Evolutionary conservation across 1,140 invertebrate genomes (phyloP).

Genomic region (Drosophila setifemur): DNA sequence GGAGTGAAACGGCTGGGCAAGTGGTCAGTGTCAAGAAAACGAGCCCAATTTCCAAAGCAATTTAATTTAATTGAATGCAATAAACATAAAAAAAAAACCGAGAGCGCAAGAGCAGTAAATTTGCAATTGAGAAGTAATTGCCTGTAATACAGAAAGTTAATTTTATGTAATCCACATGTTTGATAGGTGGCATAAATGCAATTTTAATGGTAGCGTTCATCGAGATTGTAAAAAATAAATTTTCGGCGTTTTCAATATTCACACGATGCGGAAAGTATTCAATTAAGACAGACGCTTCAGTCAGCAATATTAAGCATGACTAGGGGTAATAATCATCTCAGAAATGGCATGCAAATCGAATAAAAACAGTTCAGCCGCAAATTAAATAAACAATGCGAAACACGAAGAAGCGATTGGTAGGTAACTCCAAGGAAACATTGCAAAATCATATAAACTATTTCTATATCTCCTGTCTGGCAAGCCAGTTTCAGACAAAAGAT

Average conservation of each 20-base stretch:
- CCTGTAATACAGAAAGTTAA: slow-evolving; percentile 43
- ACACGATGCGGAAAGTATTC: background rate
- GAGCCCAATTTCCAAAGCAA: slow-evolving; percentile 72
- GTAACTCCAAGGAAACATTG: slow-evolving; percentile 41
- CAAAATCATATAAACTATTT: slow-evolving; percentile 53
- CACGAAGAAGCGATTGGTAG: slow-evolving; percentile 26
- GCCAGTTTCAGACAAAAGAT: slow-evolving; percentile 35
- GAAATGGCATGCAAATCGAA: slow-evolving; percentile 60
- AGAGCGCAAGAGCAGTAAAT: slow-evolving; percentile 53
- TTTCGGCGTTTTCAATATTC: no score
- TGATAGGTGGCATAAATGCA: slow-evolving; percentile 11
- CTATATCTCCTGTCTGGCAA: slow-evolving; percentile 25
- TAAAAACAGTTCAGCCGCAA: slow-evolving; percentile 38
- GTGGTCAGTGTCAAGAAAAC: slow-evolving; percentile 41
- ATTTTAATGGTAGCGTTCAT: slow-evolving; percentile 29
- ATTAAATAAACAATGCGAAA: slow-evolving; percentile 39
- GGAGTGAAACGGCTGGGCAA: slow-evolving; percentile 8
- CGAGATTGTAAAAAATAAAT: no score
- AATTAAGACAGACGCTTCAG: slow-evolving; percentile 3
- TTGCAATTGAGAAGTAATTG: slow-evolving; percentile 77
- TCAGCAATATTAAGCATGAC: slow-evolving; percentile 43
- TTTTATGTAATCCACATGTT: slow-evolving; percentile 46
- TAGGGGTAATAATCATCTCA: slow-evolving; percentile 23
- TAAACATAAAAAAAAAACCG: slow-evolving; percentile 64
- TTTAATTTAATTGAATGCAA: slow-evolving; percentile 77